Conservation (phyloP, 2,113 vertebrate species). For the Notechis scutatus region DNA sequence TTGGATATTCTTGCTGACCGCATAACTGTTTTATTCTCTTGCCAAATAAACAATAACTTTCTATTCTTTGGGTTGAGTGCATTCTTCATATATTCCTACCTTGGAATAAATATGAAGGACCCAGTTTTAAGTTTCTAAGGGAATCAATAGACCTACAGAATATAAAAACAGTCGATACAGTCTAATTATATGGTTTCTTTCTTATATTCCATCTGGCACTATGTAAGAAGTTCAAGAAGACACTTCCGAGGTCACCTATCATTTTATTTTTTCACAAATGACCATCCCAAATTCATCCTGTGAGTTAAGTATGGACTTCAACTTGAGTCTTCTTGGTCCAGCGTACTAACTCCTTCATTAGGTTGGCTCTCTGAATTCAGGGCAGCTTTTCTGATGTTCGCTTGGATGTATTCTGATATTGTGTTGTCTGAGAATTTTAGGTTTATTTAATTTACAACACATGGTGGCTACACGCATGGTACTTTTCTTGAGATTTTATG, state of each 20-base stretch:
- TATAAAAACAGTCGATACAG: not conserved
- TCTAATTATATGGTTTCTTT: not conserved
- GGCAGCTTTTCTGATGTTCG: not conserved
- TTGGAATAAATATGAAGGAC: not conserved
- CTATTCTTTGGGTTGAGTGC: not conserved
- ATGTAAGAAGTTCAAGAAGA: not conserved
- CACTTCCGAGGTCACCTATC: not conserved
- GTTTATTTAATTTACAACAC: not conserved
- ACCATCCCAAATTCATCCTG: not conserved
- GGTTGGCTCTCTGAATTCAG: not conserved
- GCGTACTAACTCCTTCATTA: not conserved
- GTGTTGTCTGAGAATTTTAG: not conserved
- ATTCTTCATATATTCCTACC: not conserved
- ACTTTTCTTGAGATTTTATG: not conserved
- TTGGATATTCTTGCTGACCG: not conserved
- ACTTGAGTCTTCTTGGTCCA: not conserved
- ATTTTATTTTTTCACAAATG: not conserved
- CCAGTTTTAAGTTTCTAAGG: not conserved
- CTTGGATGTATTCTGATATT: not conserved
- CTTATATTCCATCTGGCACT: not conserved
- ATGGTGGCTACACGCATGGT: not conserved
- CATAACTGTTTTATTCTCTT: not conserved
- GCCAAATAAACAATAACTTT: not conserved
- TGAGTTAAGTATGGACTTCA: not conserved
- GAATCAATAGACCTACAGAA: not conserved